These are phyloP conservation scores for Leucania comma DNA, from an alignment of 2,888 invertebrate genomes.

Conservation along the genomic window DNA sequence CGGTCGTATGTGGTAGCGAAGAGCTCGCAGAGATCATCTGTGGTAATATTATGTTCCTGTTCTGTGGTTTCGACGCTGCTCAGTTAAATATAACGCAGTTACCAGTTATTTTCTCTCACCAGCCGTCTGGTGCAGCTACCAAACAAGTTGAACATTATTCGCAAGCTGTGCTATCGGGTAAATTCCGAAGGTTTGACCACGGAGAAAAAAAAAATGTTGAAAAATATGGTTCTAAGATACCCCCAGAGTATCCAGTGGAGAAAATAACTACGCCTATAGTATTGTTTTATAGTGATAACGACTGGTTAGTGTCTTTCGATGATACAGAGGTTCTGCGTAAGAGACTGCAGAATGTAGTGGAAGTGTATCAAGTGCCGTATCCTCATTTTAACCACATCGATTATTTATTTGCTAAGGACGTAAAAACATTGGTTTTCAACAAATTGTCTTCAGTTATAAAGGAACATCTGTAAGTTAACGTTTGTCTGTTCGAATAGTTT, in stretches of 20 bases:
- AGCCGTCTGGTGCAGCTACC: slow-evolving; percentile 80
- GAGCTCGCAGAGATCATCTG: slow-evolving; percentile 53
- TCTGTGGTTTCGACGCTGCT: slow-evolving; percentile 50
- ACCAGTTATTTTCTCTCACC: slow-evolving; percentile 58
- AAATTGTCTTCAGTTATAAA: slow-evolving; percentile 52
- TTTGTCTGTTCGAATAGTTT: not conserved
- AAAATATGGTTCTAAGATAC: slow-evolving; percentile 35
- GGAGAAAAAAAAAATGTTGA: slow-evolving; percentile 50
- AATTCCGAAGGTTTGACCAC: slow-evolving; percentile 63
- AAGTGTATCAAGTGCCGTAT: slow-evolving; percentile 61
- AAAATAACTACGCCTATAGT: slow-evolving; percentile 62
- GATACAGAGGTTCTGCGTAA: slow-evolving; percentile 42
- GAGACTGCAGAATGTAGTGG: slow-evolving; percentile 62
- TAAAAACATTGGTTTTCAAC: slow-evolving; percentile 56
- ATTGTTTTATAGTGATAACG: slow-evolving; percentile 64
- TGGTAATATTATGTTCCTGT: slow-evolving; percentile 41
- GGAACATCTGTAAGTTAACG: not conserved
- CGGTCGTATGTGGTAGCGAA: slow-evolving; percentile 40
- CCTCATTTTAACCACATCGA: slow-evolving; percentile 68
- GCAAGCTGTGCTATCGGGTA: slow-evolving; percentile 58
- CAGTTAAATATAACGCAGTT: slow-evolving; percentile 55
- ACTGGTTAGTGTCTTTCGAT: slow-evolving; percentile 56
- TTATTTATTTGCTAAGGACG: slow-evolving; percentile 64
- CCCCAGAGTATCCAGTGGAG: slow-evolving; percentile 64
- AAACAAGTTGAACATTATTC: slow-evolving; percentile 78